Evolutionary conservation across 64 coral and sea anemone genomes (phyloP).

Genomic region (Dendrophyllia cribrosa): DNA sequence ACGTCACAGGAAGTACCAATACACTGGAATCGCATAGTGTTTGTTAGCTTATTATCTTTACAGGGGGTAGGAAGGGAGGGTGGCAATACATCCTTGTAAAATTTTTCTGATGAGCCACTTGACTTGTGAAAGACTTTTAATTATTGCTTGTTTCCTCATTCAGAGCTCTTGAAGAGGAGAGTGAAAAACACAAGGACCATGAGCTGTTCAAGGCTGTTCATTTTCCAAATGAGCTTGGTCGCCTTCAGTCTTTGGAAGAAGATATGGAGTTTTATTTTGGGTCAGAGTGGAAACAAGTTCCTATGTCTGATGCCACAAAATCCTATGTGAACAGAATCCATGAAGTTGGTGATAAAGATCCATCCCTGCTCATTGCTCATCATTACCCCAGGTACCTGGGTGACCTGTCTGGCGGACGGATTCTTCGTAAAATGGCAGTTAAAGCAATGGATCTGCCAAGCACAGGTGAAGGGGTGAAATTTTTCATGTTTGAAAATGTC

Average conservation of each 20-base stretch:
- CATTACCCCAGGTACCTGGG: slow-evolving; percentile 96
- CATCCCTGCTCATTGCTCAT: slow-evolving; percentile 89
- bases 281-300: slow-evolving; percentile 83
- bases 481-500: slow-evolving; percentile 86
- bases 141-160: not conserved
- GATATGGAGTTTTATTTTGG: slow-evolving; percentile 94
- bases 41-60: no score
- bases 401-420: slow-evolving; percentile 89
- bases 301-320: slow-evolving; percentile 81
- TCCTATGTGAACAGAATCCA: slow-evolving; percentile 88
- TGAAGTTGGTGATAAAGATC: slow-evolving; percentile 78
- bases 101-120: no score
- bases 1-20: no score
- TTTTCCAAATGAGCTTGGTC: slow-evolving; percentile 87
- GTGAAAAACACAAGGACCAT: slow-evolving; percentile 85
- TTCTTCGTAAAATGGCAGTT: slow-evolving; percentile 88
- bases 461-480: slow-evolving; percentile 89
- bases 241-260: slow-evolving; percentile 71
- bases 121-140: no score
- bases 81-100: no score
- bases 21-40: no score
- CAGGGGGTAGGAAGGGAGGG: no score
- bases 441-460: slow-evolving; percentile 90
- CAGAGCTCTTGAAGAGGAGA: slow-evolving; percentile 92
- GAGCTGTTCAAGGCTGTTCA: slow-evolving; percentile 74